Evolutionary conservation across 1,140 invertebrate genomes (phyloP).

Genomic region (Scylla paramamosain): DNA sequence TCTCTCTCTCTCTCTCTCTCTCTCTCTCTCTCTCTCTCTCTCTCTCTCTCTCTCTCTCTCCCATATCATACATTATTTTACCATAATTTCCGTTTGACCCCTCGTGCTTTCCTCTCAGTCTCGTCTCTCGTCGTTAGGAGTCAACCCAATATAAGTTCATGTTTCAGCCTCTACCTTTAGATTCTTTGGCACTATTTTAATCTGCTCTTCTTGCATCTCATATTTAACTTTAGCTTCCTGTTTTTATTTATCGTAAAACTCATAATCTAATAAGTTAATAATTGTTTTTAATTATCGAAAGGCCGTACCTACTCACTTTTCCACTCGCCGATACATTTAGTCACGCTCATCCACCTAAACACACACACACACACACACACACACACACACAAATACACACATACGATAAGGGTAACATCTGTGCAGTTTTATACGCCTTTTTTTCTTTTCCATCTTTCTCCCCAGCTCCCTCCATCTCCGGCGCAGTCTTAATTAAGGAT

Average conservation of each 20-base stretch:
- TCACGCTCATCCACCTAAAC: too few relatives aligned
- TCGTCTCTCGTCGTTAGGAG: neutral
- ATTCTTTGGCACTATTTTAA: too few relatives aligned
- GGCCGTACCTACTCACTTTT: too few relatives aligned
- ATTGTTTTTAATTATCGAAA: too few relatives aligned
- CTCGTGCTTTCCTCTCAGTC: neutral
- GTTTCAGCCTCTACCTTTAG: neutral
- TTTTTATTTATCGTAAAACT: too few relatives aligned
- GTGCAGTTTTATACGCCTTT: slow-evolving; percentile 18
- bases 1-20: slow-evolving; percentile 58
- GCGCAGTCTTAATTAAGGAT: slow-evolving; percentile 55
- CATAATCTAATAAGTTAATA: too few relatives aligned
- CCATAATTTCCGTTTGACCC: neutral
- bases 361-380: slow-evolving; percentile 1
- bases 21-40: slow-evolving; percentile 53
- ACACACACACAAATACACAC: neutral
- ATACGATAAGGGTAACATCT: slow-evolving; percentile 26
- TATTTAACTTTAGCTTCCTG: neutral
- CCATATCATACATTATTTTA: neutral
- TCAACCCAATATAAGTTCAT: neutral
- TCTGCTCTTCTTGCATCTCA: neutral
- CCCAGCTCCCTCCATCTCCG: neutral
- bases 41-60: slow-evolving; percentile 53
- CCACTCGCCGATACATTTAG: too few relatives aligned
- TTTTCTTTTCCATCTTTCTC: slow-evolving; percentile 22